These are phyloP conservation scores for Andrena minutula DNA, from an alignment of 2,888 invertebrate genomes.

Conservation along the genomic window DNA sequence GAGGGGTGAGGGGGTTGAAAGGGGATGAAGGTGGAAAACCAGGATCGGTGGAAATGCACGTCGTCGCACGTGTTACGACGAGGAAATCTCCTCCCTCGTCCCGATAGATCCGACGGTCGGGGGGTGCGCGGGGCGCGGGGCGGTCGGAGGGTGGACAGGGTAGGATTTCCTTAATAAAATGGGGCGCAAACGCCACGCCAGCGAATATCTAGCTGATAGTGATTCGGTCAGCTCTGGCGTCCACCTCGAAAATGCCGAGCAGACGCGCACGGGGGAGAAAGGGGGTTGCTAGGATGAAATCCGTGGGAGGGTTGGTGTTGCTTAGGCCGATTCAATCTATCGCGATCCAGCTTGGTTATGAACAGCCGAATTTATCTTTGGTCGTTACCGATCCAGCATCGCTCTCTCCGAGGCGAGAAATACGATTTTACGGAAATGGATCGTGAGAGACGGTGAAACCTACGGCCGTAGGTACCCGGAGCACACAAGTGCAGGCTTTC, in stretches of 20 bases:
- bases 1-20: constrained; percentile 1
- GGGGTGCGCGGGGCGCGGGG: constrained; percentile 26
- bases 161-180: constrained; percentile 84
- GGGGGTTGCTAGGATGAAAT: constrained; percentile 71
- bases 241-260: constrained; percentile 78
- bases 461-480: too few relatives aligned
- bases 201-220: constrained; percentile 84
- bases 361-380: constrained; percentile 42
- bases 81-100: constrained; percentile 65
- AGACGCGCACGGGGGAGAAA: constrained; percentile 72
- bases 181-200: constrained; percentile 83
- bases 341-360: constrained; percentile 61
- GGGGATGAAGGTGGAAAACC: constrained; percentile 47
- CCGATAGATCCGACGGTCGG: constrained; percentile 52
- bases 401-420: background rate
- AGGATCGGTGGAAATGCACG: constrained; percentile 68
- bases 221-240: constrained; percentile 81
- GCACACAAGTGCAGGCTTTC: too few relatives aligned
- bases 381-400: constrained; percentile 37
- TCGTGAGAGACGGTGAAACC: background rate
- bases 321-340: constrained; percentile 83
- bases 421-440: background rate
- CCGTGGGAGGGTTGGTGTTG: constrained; percentile 76
- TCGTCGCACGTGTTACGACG: constrained; percentile 75
- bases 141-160: constrained; percentile 63